Percentiles rank a stretch among this genome's conserved stretches.
Conservation (phyloP, 2,113 vertebrate genomes). For the Phodopus roborovskii region DNA sequence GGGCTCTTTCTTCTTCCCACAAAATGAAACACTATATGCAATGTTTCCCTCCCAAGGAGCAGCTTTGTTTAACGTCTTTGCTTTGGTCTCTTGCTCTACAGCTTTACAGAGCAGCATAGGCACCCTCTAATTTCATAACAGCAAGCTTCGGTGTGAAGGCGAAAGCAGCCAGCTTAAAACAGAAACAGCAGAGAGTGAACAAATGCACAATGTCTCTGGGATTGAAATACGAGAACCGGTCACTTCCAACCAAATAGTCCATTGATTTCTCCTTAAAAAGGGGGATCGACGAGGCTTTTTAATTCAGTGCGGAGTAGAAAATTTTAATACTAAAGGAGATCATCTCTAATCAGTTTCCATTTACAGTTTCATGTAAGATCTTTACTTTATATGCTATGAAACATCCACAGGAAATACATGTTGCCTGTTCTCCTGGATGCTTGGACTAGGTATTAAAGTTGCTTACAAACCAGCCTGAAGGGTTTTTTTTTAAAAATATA, state of each 20-base stretch:
- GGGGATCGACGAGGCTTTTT: constrained; percentile 68
- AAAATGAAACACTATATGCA: constrained; percentile 41
- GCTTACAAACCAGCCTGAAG: background rate
- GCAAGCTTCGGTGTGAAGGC: constrained; percentile 47
- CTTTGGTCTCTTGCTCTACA: constrained; percentile 24
- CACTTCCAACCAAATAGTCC: constrained; percentile 19
- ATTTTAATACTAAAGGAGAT: constrained; percentile 80
- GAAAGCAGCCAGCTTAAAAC: background rate
- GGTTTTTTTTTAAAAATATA: background rate
- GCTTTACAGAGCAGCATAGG: background rate
- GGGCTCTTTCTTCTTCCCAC: background rate
- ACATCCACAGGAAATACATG: constrained; percentile 28
- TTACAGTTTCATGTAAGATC: constrained; percentile 73
- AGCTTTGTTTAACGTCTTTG: background rate
- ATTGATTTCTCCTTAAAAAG: constrained; percentile 66
- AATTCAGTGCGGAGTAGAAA: constrained; percentile 71
- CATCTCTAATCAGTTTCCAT: constrained; percentile 73
- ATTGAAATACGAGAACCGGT: background rate
- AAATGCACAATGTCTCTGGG: background rate
- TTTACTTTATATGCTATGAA: constrained; percentile 69
- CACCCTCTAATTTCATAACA: constrained; percentile 53
- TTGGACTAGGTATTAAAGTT: background rate
- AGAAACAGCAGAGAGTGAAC: background rate
- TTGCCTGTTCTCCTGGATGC: background rate
- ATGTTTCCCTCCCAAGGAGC: constrained; percentile 7